Evolutionary conservation across 53 echinoderm and acorn worm genomes (phyloP).

Genomic region (Holothuria leucospilota): DNA sequence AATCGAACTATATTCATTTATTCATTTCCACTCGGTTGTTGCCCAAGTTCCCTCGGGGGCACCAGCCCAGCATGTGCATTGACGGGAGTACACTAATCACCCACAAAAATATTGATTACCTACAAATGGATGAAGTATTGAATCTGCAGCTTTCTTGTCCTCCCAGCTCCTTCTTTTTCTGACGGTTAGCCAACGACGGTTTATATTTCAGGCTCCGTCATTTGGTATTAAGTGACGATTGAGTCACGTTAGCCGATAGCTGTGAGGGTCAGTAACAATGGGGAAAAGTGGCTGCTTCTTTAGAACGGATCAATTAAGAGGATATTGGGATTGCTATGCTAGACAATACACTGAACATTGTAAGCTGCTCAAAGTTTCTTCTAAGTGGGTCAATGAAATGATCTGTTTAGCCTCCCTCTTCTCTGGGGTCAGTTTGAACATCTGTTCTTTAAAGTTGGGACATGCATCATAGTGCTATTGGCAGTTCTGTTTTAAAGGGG

Average conservation of each 20-base stretch:
- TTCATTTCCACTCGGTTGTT: constrained; percentile 39
- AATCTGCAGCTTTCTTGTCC: constrained; percentile 24
- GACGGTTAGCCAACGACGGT: neutral
- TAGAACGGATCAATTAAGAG: constrained; percentile 22
- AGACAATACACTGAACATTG: neutral
- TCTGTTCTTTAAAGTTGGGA: neutral
- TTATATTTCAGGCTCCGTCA: constrained; percentile 34
- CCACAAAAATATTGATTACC: constrained; percentile 42
- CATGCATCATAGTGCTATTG: too few species aligned
- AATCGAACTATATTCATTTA: constrained; percentile 34
- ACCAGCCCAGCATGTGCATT: constrained; percentile 41
- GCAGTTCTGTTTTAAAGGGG: too few species aligned
- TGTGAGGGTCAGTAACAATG: constrained; percentile 1
- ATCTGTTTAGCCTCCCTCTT: neutral
- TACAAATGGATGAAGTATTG: constrained; percentile 24
- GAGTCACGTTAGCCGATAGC: constrained; percentile 31
- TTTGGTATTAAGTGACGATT: constrained; percentile 34
- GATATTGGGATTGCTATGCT: constrained; percentile 10
- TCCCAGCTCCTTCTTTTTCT: neutral
- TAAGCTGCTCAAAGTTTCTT: neutral
- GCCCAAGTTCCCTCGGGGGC: constrained; percentile 35
- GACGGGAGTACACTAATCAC: constrained; percentile 39
- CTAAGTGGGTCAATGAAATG: neutral
- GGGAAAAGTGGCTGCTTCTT: neutral
- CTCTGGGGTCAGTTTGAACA: constrained; percentile 3